Evolutionary conservation across 2,888 invertebrate genomes (phyloP), one percentile per base, ranked within the genome.

Genomic region (Dinocampus coccinellae): DNA sequence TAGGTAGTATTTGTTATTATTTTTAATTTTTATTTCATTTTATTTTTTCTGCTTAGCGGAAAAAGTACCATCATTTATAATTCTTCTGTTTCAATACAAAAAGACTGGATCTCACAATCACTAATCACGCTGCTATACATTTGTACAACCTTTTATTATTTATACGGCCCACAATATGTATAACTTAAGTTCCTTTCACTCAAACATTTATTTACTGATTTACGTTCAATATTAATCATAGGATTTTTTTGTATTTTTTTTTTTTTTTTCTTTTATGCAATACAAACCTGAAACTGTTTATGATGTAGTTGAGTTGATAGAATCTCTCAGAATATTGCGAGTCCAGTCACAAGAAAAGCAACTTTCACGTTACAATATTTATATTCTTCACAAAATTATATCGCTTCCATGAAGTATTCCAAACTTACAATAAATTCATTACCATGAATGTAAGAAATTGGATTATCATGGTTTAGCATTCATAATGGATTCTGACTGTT

Each of bases 401-500:
- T 73, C 77, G 78, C 79, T 75, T 78, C 69, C 74, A 69, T 74
- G 75, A 76, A 75, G 73, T 75, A 77, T 75, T 77, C 73, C 75
- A 75, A 78, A 80, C 78, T 79, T 77, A 81, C 79, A 74, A 80
- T 78, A 80, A 75, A 81, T 81, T 79, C 78, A 75, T 79, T 78
- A 76, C 79, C 78, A 75, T 74, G 72, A 52, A 57, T 58, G 53
- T 55, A 61, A 52, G 52, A 69, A 61, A 70, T 57, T 62, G 36
- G n/a, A 39, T 76, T 57, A 60, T 68, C 73, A 58, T 33, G 72
- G 58, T 76, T 79, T 75, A 80, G 76, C 77, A 75, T 84, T 84
- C 85, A 87, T 84, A 86, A 85, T 85, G 84, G 83, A 84, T 86
- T 85, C 82, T 85, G 86, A 75, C 79, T 85, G 64, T 79, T 82